A percentile compares a stretch with the other conserved stretches of the same genome.
Conservation (phyloP, 2,797 vertebrate genomes). For the Gymnodraco acuticeps region DNA sequence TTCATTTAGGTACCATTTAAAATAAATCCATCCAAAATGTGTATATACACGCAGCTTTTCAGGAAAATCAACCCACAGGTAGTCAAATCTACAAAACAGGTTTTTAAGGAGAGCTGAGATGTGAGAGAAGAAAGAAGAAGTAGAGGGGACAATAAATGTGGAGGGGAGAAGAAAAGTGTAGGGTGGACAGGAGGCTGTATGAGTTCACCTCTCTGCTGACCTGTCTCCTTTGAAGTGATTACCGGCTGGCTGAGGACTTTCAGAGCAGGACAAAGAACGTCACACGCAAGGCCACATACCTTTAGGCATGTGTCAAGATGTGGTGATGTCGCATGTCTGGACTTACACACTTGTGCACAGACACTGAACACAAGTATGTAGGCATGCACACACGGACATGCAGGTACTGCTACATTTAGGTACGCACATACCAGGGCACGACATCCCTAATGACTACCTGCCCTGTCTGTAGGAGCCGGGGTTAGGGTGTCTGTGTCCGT, state of each 20-base stretch:
- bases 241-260: slow-evolving; percentile 68
- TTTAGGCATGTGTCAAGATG: slow-evolving; percentile 69
- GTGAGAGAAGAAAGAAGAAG: slow-evolving; percentile 37
- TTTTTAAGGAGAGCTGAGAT: slow-evolving; percentile 17
- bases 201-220: slow-evolving; percentile 78
- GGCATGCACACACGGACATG: slow-evolving; percentile 27
- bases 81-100: slow-evolving; percentile 39
- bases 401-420: slow-evolving; percentile 38
- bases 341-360: slow-evolving; percentile 45
- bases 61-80: slow-evolving; percentile 8
- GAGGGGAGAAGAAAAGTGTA: slow-evolving; percentile 67
- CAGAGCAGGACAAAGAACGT: slow-evolving; percentile 75
- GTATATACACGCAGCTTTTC: slow-evolving; percentile 10
- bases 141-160: slow-evolving; percentile 49
- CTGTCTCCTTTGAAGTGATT: slow-evolving; percentile 83
- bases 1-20: not conserved
- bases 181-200: slow-evolving; percentile 63
- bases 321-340: slow-evolving; percentile 54
- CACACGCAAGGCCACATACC: slow-evolving; percentile 77
- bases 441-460: slow-evolving; percentile 67
- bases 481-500: slow-evolving; percentile 57
- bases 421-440: slow-evolving; percentile 56
- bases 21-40: not conserved
- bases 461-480: slow-evolving; percentile 47
- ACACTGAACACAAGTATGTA: slow-evolving; percentile 39